Conservation (phyloP, 2,888 invertebrate genomes). For the Lydus trimaculatus region DNA sequence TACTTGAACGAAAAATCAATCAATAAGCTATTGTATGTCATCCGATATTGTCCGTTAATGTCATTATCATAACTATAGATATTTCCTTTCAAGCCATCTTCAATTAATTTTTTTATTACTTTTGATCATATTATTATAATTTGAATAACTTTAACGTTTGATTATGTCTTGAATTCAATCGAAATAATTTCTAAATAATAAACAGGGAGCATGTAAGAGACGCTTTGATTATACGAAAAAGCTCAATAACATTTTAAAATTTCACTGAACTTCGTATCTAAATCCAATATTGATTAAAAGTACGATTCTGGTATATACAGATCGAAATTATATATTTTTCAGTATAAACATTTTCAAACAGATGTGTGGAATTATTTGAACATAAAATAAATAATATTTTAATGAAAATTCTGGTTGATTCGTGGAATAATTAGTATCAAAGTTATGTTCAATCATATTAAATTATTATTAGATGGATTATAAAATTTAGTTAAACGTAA, state of each 20-base stretch:
- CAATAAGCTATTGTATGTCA: conserved; percentile 18
- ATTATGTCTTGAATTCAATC: too few relatives aligned
- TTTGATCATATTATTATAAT: not conserved
- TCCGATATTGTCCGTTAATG: not conserved
- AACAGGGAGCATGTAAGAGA: not conserved
- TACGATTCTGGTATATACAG: not conserved
- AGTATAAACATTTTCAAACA: not conserved
- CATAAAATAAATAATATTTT: not conserved
- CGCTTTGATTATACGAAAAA: not conserved
- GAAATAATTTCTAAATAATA: too few relatives aligned
- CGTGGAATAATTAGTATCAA: not conserved
- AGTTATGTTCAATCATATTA: not conserved
- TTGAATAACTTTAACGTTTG: not conserved
- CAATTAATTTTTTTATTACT: not conserved
- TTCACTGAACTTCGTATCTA: not conserved
- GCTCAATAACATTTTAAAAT: not conserved
- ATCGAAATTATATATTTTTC: not conserved
- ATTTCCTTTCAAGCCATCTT: too few relatives aligned
- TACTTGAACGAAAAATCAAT: conserved; percentile 38
- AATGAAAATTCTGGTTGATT: not conserved
- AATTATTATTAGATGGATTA: not conserved
- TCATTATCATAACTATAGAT: not conserved
- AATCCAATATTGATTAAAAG: not conserved
- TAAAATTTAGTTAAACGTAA: not conserved
- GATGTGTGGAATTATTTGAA: not conserved